Evolutionary conservation across 2,797 vertebrate species (phyloP), one percentile per base, ranked within the genome.

Genomic region (Coregonus suidteri): DNA sequence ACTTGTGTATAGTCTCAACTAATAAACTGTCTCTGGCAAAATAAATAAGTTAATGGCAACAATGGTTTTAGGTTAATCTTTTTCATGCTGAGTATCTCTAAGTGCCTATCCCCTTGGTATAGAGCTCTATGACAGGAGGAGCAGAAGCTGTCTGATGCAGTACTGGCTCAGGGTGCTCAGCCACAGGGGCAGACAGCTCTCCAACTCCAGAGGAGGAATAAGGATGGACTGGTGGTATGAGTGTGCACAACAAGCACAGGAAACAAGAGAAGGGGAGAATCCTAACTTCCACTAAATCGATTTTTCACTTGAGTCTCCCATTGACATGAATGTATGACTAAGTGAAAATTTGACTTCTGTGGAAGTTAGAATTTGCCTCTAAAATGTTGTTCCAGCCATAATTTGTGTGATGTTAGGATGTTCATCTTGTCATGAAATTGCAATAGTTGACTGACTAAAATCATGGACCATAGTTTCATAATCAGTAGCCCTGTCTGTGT

Each of bases 171-270:
- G 97, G 0, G 96, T 96, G 90, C 96, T 95, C 71, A 99, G 95
- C 98, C 98, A 99, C 87, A 99, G 95, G 80, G 96, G 95, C 89
- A 97, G 91, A 77, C 97, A 97, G 91, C 92, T 95, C 93, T 99
- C 98, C 93, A 99, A 91, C 96, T 99, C 98, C 87, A 97, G 95
- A 82, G 98, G 98, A 93, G 98, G 97, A 89, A 99, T 99, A 90
- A 99, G 95, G 90, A 99, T 90, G 74, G 98, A 98, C 91, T 99
- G 98, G 92, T 99, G 98, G 90, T 98, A 98, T 82, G 97, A 97
- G 91, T 99, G 99, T 82, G 99, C 97, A 81, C 98, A 99, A 91
- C 2, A 73, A 18, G 62, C 31, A 74, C 31, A 59, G n/a, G 35
- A 11, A 25, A 25, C 18, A 25, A 25, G 25, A 25, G 25, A 47